Percentiles rank a stretch among this genome's conserved stretches.
Conservation (phyloP, 2,888 invertebrate species). For the Protophormia terraenovae region DNA sequence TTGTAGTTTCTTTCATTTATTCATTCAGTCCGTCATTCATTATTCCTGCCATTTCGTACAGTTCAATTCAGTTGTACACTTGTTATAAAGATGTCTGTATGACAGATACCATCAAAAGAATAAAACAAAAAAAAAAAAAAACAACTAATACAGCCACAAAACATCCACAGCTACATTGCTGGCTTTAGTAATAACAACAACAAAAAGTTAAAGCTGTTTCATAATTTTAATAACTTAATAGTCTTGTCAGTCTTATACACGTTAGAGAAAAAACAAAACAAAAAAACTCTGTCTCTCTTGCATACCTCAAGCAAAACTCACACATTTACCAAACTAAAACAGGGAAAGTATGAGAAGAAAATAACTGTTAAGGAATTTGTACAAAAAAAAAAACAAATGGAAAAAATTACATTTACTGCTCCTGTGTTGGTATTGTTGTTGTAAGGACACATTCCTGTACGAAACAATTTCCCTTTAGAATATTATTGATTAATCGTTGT, state of each 20-base stretch:
- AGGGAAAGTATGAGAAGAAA: not conserved
- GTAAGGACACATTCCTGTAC: not conserved
- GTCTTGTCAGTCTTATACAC: constrained; percentile 25
- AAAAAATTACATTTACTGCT: constrained; percentile 10
- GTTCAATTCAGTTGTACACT: constrained; percentile 29
- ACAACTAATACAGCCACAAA: not conserved
- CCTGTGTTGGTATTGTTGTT: not conserved
- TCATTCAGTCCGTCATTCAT: not conserved
- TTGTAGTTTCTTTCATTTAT: not conserved
- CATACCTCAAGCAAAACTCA: not conserved
- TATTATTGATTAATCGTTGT: constrained; percentile 61
- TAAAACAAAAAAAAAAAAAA: too few species aligned
- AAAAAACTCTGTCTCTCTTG: not conserved
- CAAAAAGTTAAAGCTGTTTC: constrained; percentile 40
- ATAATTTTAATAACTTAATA: constrained; percentile 65
- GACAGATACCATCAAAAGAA: constrained; percentile 47
- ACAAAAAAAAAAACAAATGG: not conserved
- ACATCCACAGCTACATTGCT: not conserved
- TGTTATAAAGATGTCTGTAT: constrained; percentile 42
- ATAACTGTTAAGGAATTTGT: constrained; percentile 20
- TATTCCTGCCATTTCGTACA: not conserved
- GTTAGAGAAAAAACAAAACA: not conserved
- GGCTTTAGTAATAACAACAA: not conserved
- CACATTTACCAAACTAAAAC: not conserved
- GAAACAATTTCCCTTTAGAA: constrained; percentile 36